Percentiles rank a stretch among this genome's conserved stretches.
Conservation (phyloP, 2,113 vertebrate species). For the Rhinoderma darwinii region DNA sequence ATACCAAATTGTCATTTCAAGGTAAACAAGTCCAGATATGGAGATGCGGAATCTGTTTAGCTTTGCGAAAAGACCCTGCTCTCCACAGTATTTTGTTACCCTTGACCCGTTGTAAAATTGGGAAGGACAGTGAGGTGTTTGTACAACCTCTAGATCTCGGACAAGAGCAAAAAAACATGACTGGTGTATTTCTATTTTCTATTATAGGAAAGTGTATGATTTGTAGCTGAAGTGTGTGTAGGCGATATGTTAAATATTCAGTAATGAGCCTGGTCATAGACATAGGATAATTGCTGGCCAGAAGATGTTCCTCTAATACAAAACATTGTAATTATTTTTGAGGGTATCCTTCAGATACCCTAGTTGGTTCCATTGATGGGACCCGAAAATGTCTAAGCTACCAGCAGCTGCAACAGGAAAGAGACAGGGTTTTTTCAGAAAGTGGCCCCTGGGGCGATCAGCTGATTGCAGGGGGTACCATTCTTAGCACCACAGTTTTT, state of each 20-base stretch:
- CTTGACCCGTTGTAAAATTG: slow-evolving; percentile 30
- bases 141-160: background rate
- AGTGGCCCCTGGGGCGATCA: too few relatives aligned
- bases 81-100: slow-evolving; percentile 1
- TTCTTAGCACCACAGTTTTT: too few relatives aligned
- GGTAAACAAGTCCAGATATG: slow-evolving; percentile 22
- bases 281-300: too few relatives aligned
- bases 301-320: too few relatives aligned
- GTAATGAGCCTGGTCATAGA: background rate
- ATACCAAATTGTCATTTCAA: slow-evolving; percentile 17
- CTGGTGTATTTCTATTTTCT: background rate
- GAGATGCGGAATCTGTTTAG: background rate
- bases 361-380: too few relatives aligned
- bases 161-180: background rate
- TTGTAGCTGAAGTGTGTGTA: background rate
- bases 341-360: too few relatives aligned
- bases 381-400: too few relatives aligned
- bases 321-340: too few relatives aligned
- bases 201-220: background rate
- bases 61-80: background rate
- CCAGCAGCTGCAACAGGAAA: too few relatives aligned
- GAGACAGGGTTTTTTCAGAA: too few relatives aligned
- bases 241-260: too few relatives aligned
- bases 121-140: slow-evolving; percentile 25
- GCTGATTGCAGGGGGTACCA: too few relatives aligned